These are phyloP conservation scores for Coecobrya sp. DNA, from an alignment of 2,888 invertebrate genomes.

Conservation along the genomic window DNA sequence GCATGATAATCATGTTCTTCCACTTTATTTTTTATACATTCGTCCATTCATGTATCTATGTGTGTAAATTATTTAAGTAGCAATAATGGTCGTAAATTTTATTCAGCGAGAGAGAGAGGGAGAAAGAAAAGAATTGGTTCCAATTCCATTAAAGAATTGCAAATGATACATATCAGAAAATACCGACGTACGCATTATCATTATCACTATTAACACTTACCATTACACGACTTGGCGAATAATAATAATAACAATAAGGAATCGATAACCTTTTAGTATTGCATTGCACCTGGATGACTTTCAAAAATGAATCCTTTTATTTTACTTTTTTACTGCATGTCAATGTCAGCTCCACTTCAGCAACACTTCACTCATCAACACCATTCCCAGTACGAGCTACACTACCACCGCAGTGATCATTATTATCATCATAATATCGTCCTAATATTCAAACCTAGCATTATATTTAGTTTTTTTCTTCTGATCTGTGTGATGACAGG, in stretches of 20 bases:
- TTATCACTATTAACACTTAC: constrained; percentile 36
- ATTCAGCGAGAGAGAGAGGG: constrained; percentile 2
- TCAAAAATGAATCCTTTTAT: constrained; percentile 65
- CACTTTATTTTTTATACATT: neutral
- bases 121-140: constrained; percentile 35
- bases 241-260: constrained; percentile 4
- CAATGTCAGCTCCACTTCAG: constrained; percentile 72
- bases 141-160: constrained; percentile 48
- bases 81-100: constrained; percentile 43
- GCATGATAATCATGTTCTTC: constrained; percentile 68
- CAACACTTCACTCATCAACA: constrained; percentile 71
- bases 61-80: constrained; percentile 22
- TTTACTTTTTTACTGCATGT: constrained; percentile 65
- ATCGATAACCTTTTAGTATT: constrained; percentile 36
- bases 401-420: constrained; percentile 48
- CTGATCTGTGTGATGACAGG: constrained; percentile 77
- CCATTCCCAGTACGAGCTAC: neutral
- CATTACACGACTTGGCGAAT: constrained; percentile 2
- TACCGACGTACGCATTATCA: constrained; percentile 14
- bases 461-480: constrained; percentile 62
- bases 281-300: constrained; percentile 73
- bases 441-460: constrained; percentile 23
- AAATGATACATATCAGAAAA: constrained; percentile 16
- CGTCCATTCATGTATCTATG: constrained; percentile 16
- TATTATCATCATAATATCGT: constrained; percentile 38